These are phyloP conservation scores for Pipistrellus pygmaeus DNA, from an alignment of 2,797 vertebrate genomes.

Conservation along the genomic window DNA sequence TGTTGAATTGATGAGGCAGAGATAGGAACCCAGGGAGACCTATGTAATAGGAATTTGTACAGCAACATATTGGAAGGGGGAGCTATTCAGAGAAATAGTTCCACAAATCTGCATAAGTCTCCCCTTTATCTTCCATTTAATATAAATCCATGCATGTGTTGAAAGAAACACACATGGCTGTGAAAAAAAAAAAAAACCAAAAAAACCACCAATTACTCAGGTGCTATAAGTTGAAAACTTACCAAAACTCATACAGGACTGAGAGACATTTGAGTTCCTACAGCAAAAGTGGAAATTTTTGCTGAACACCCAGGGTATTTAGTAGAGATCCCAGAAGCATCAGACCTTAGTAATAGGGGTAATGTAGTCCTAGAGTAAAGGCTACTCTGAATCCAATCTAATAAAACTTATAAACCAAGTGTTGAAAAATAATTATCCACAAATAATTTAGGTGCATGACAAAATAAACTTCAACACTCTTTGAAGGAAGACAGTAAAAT, in stretches of 20 bases:
- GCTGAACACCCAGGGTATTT: background rate
- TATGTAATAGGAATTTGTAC: conserved; percentile 26
- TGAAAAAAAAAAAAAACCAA: background rate
- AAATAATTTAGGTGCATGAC: conserved; percentile 39
- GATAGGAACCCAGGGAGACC: conserved; percentile 17
- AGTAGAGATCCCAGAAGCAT: background rate
- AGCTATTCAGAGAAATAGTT: background rate
- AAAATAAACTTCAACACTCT: conserved; percentile 20
- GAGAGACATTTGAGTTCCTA: conserved; percentile 31
- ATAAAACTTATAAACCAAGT: conserved; percentile 41
- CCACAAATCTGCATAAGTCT: background rate
- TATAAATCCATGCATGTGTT: conserved; percentile 10
- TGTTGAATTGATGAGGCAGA: conserved; percentile 56
- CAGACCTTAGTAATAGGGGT: background rate
- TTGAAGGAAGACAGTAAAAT: conserved; percentile 43
- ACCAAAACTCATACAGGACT: background rate
- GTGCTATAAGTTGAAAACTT: conserved; percentile 5
- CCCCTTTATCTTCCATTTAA: conserved; percentile 17
- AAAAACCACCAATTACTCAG: background rate
- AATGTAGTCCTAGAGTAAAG: conserved; percentile 4
- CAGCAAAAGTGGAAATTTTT: conserved; percentile 30
- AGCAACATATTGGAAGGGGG: background rate
- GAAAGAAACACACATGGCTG: background rate
- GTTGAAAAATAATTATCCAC: conserved; percentile 45
- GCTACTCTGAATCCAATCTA: conserved; percentile 8